A percentile compares a stretch with the other conserved stretches of the same genome.
Evolutionary conservation across 2,888 invertebrate genomes (phyloP).

Genomic region (Epirrhoe tristata): DNA sequence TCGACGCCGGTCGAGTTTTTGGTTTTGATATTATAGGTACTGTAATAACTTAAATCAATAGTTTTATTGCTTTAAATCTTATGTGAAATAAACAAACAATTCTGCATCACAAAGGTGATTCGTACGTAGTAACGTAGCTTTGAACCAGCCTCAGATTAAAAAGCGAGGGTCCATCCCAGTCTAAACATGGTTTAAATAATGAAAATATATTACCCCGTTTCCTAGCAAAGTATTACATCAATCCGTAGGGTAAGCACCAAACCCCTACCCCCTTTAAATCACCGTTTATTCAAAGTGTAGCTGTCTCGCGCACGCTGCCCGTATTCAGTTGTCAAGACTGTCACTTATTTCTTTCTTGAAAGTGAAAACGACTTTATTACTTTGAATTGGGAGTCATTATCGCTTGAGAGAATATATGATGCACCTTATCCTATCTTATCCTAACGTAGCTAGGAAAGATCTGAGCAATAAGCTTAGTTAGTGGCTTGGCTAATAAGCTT

Average conservation of each 20-base stretch:
- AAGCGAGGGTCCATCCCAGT: not conserved
- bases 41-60: too few species aligned
- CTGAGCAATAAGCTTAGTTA: too few species aligned
- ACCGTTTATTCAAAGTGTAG: constrained; percentile 54
- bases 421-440: too few species aligned
- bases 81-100: too few species aligned
- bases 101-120: too few species aligned
- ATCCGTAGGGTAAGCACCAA: constrained; percentile 43
- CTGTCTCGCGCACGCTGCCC: constrained; percentile 49
- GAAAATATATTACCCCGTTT: not conserved
- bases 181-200: too few species aligned
- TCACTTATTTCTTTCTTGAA: not conserved
- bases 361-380: not conserved
- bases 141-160: not conserved
- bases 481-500: too few species aligned
- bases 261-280: constrained; percentile 48
- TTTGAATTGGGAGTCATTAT: not conserved
- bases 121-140: too few species aligned
- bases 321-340: constrained; percentile 36
- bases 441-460: too few species aligned
- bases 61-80: too few species aligned
- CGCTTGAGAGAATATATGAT: not conserved
- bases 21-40: too few species aligned
- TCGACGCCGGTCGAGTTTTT: too few species aligned
- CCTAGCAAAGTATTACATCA: constrained; percentile 30